These are phyloP conservation scores for Polydrusus cervinus DNA, from an alignment of 2,888 invertebrate species.

Conservation along the genomic window DNA sequence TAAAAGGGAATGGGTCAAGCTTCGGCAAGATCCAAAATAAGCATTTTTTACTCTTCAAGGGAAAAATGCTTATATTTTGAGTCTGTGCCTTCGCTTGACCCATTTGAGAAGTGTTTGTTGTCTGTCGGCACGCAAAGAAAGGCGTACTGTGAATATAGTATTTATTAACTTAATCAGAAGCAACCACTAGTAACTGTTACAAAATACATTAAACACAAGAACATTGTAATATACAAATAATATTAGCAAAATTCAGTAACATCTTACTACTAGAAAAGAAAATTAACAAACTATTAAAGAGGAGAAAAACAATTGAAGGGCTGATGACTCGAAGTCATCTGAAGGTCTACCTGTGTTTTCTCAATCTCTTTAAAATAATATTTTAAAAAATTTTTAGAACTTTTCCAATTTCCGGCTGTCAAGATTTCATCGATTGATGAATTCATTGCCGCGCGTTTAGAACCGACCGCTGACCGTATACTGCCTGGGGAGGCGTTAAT, in stretches of 20 bases:
- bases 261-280: not conserved
- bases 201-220: not conserved
- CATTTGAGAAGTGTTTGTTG: conserved; percentile 19
- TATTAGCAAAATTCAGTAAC: not conserved
- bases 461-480: conserved; percentile 50
- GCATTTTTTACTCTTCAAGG: conserved; percentile 35
- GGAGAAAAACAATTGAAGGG: conserved; percentile 31
- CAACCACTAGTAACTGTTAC: not conserved
- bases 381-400: conserved; percentile 39
- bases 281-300: conserved; percentile 14
- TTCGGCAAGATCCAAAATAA: conserved; percentile 32
- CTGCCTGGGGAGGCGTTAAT: conserved; percentile 51
- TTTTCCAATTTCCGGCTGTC: conserved; percentile 45
- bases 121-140: conserved; percentile 1
- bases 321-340: conserved; percentile 11
- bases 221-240: not conserved
- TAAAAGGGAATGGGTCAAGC: conserved; percentile 29
- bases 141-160: not conserved
- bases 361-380: conserved; percentile 31
- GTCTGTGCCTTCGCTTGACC: conserved; percentile 32
- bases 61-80: conserved; percentile 33
- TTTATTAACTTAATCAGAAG: not conserved
- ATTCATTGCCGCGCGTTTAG: conserved; percentile 21
- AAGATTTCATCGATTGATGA: conserved; percentile 47
- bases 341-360: conserved; percentile 23